Conservation (phyloP, 1,140 invertebrate genomes). For the Calosoma granatense region DNA sequence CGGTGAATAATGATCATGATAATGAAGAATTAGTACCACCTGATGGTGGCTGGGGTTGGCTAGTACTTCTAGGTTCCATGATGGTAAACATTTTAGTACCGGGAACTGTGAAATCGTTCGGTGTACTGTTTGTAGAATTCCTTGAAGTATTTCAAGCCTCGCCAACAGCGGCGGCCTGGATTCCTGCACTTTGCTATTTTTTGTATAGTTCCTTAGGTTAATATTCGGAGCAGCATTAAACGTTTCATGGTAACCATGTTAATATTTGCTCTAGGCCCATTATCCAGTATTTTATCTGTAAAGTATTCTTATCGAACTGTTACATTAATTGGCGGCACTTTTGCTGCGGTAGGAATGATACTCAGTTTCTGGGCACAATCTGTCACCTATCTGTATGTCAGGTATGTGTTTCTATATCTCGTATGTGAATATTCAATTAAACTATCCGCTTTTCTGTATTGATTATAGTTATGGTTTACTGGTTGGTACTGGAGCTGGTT, state of each 20-base stretch:
- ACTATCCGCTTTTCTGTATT: slow-evolving; percentile 13
- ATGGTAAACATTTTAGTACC: slow-evolving; percentile 74
- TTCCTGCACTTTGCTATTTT: slow-evolving; percentile 75
- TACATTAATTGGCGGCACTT: slow-evolving; percentile 72
- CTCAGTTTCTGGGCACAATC: slow-evolving; percentile 71
- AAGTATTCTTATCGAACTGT: slow-evolving; percentile 87
- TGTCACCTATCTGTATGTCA: slow-evolving; percentile 64
- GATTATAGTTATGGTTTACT: slow-evolving; percentile 63
- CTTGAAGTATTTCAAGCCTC: slow-evolving; percentile 61
- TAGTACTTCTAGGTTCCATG: slow-evolving; percentile 67
- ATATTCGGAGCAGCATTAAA: too few species aligned
- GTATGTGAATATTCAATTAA: slow-evolving; percentile 12
- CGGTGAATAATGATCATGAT: too few species aligned
- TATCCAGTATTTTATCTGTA: slow-evolving; percentile 81
- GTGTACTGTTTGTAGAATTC: slow-evolving; percentile 72
- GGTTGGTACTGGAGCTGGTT: slow-evolving; percentile 68
- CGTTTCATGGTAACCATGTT: background rate
- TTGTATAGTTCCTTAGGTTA: slow-evolving; percentile 76
- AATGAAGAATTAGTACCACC: slow-evolving; percentile 49
- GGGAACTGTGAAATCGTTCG: slow-evolving; percentile 79
- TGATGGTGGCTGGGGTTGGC: slow-evolving; percentile 71
- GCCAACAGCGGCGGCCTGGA: slow-evolving; percentile 65
- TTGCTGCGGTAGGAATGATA: slow-evolving; percentile 77
- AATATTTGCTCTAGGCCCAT: slow-evolving; percentile 55
- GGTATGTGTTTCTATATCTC: slow-evolving; percentile 39